These are phyloP conservation scores for Stegana nigrithorax DNA, from an alignment of 2,888 invertebrate species.

Conservation along the genomic window DNA sequence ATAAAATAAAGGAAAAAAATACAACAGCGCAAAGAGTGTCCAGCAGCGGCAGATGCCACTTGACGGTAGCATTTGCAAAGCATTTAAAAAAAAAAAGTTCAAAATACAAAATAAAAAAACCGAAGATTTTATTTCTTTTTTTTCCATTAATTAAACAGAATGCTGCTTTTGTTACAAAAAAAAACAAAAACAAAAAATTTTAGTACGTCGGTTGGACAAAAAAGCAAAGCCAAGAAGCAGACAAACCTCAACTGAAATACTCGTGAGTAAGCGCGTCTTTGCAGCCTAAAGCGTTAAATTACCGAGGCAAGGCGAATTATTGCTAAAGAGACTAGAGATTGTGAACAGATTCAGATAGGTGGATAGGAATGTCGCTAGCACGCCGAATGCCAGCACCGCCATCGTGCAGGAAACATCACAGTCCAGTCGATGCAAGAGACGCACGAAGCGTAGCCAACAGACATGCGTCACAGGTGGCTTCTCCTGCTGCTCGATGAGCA, in stretches of 20 bases:
- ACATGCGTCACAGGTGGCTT: slow-evolving; percentile 34
- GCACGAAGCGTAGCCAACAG: slow-evolving; percentile 47
- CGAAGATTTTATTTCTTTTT: background rate
- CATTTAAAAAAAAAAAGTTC: too few species aligned
- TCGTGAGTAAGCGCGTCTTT: background rate
- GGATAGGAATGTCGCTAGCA: slow-evolving; percentile 75
- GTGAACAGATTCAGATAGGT: slow-evolving; percentile 79
- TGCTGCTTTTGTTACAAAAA: background rate
- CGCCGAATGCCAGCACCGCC: slow-evolving; percentile 74
- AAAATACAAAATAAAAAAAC: background rate
- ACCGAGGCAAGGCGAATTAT: slow-evolving; percentile 79
- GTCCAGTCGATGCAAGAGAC: slow-evolving; percentile 50
- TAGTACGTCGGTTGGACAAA: too few species aligned
- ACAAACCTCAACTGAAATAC: background rate
- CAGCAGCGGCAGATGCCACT: too few species aligned
- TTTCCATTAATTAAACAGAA: background rate
- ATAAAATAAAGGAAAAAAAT: too few species aligned
- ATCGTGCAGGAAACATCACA: slow-evolving; percentile 72
- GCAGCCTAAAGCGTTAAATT: slow-evolving; percentile 66
- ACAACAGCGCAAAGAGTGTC: too few species aligned
- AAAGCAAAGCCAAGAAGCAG: background rate
- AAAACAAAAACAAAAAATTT: background rate
- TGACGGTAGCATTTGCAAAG: background rate
- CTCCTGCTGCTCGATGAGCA: slow-evolving; percentile 31
- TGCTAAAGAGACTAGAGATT: slow-evolving; percentile 74